Evolutionary conservation across 2,113 vertebrate species (phyloP).

Genomic region (Gallinago media): DNA sequence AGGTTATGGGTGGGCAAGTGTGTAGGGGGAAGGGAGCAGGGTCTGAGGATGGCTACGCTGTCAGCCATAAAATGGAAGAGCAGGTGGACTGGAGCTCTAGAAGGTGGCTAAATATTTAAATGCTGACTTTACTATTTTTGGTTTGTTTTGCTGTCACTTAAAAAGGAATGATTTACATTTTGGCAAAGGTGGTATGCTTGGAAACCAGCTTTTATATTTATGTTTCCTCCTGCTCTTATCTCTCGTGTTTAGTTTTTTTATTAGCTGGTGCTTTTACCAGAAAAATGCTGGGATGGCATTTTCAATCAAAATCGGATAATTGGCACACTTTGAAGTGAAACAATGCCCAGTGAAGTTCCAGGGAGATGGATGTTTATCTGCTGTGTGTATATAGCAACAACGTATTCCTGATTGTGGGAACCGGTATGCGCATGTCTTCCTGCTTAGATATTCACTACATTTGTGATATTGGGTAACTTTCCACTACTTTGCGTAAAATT

Average conservation of each 20-base stretch:
- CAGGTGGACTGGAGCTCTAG: not conserved
- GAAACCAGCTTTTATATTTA: not conserved
- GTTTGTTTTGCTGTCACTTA: not conserved
- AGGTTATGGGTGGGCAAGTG: not conserved
- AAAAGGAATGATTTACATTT: constrained; percentile 49
- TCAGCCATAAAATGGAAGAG: not conserved
- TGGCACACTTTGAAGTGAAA: not conserved
- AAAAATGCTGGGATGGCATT: not conserved
- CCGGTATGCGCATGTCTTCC: not conserved
- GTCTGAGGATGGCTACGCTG: not conserved
- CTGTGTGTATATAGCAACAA: not conserved
- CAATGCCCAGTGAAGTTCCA: not conserved
- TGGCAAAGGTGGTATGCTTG: not conserved
- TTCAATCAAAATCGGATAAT: not conserved
- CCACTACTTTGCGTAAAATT: not conserved
- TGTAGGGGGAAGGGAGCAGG: not conserved
- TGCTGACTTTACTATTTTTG: not conserved
- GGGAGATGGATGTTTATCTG: not conserved
- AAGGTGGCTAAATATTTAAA: not conserved
- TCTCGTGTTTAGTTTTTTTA: not conserved
- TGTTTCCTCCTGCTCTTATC: not conserved
- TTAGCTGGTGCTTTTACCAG: not conserved
- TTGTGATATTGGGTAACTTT: not conserved
- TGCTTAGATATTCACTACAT: not conserved
- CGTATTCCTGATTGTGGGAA: not conserved